Evolutionary conservation across 2,797 vertebrate genomes (phyloP), one percentile per base, ranked within the genome.

Genomic region (Girardinus metallicus): DNA sequence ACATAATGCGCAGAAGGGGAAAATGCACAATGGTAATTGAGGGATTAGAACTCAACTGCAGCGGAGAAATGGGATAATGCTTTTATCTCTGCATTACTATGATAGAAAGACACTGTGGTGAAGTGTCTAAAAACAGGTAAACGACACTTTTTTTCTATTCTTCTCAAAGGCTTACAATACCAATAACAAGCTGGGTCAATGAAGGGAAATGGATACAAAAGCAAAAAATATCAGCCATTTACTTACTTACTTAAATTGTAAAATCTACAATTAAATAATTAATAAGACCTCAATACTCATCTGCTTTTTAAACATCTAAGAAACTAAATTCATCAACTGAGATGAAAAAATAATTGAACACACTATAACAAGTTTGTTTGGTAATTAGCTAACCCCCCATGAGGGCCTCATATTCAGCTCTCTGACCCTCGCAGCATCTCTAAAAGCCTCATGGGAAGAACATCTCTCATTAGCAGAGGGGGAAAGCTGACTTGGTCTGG

Each of bases 1-100:
- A 71, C 83, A 47, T 76, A 91, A 93, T 91, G 91, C 89, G 90
- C 86, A 87, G 92, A 92, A 72, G 81, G 74, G 85, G 76, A 89
- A 93, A 94, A 92, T 83, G 84, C 91, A 89, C 89, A 91, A 83
- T 79, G 78, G 92, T 95, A 95, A 96, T 94, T 93, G 93, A 94
- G 87, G 94, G 93, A 95, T 94, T 95, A 95, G 90, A 94, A 92
- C 75, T 89, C 87, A 93, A 89, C 91, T 86, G 83, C 83, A 87
- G 72, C 85, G 81, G 81, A 90, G 90, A 93, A 93, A 91, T 80
- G 73, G 71, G 83, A 88, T 93, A 91, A 84, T 51, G 83, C 86
- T 85, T 93, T 92, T 91, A 93, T 93, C 92, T 90, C 85, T 51
- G 83, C 85, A 83, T 89, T 92, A 82, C 82, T 82, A 87, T 81